Base-by-base conservation (phyloP, 2,888 invertebrate genomes). In the Ennomos fuscantarius region DNA sequence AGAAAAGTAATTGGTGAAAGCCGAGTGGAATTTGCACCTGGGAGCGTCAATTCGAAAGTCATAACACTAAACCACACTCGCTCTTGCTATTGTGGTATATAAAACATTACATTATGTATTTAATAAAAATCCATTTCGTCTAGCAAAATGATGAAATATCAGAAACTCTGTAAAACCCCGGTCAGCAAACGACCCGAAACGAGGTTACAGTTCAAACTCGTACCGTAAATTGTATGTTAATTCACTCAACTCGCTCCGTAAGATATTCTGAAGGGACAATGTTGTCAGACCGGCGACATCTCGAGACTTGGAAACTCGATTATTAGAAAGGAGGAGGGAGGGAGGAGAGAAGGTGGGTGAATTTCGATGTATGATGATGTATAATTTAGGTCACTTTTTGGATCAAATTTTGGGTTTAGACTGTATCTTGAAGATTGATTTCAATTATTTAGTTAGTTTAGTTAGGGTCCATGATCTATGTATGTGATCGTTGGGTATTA, bases 221-320 rank as follows among this genome's bases (percentile, higher is more conserved):
- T 62, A 62, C 57, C 57, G 69, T 71, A 81, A 87, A 83, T 83
- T 81, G 76, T 86, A 87, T 87, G 87, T 80, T 87, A 89, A 87
- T 87, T 86, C 75, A 78, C 74, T 76, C 77, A 73, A 73, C 69
- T 72, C 52, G 53, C 54, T 59, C 62, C 55, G 68, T 74, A 70
- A 77, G 78, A 75, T 76, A 79, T 78, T 79, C 79, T 72, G 75
- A 76, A 79, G 82, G 84, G 85, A 85, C 83, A 82, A 72, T 76
- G 82, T 81, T 75, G 73, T 63, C 75, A 73, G 63, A 55, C 53
- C 73, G 79, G 85, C 80, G 81, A 85, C 87, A 85, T 87, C 87
- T 86, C 81, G 82, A 82, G 75, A 81, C 78, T 84, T 77, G 70
- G 76, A 81, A 87, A 89, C 87, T 88, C 84, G 87, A 89, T 87